Conservation (phyloP, 2,888 invertebrate genomes). For the Amphipyra berbera region DNA sequence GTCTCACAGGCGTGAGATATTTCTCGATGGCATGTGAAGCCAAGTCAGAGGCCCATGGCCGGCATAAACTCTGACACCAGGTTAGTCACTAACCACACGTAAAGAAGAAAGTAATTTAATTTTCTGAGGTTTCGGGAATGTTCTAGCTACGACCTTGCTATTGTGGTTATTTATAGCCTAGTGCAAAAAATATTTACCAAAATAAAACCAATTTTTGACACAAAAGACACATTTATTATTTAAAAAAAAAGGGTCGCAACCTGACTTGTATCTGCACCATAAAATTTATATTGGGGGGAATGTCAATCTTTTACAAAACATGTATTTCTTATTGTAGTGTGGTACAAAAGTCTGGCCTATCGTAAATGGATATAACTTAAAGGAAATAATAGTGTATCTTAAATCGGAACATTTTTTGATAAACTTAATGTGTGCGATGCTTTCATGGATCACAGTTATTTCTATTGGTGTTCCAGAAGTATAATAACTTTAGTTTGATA, state of each 20-base stretch:
- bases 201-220: slow-evolving; percentile 41
- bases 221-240: slow-evolving; percentile 43
- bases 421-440: background rate
- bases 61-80: too few relatives aligned
- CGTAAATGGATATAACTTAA: slow-evolving; percentile 12
- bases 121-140: too few relatives aligned
- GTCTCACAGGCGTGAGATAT: too few relatives aligned
- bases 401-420: slow-evolving; percentile 21
- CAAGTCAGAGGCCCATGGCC: too few relatives aligned
- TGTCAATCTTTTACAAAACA: slow-evolving; percentile 47
- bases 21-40: too few relatives aligned
- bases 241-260: slow-evolving; percentile 17
- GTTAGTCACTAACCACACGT: too few relatives aligned
- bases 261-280: slow-evolving; percentile 14
- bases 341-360: slow-evolving; percentile 23
- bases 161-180: too few relatives aligned
- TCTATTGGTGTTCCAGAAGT: slow-evolving; percentile 1
- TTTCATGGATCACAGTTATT: slow-evolving; percentile 5
- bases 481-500: background rate
- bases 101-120: too few relatives aligned
- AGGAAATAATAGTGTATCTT: slow-evolving; percentile 19
- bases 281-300: slow-evolving; percentile 55
- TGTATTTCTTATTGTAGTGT: slow-evolving; percentile 22
- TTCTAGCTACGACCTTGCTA: too few relatives aligned
- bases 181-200: background rate